Percentiles rank a stretch among this genome's conserved stretches.
These are phyloP conservation scores for Coelopa pilipes DNA, from an alignment of 2,888 invertebrate genomes.

Conservation along the genomic window DNA sequence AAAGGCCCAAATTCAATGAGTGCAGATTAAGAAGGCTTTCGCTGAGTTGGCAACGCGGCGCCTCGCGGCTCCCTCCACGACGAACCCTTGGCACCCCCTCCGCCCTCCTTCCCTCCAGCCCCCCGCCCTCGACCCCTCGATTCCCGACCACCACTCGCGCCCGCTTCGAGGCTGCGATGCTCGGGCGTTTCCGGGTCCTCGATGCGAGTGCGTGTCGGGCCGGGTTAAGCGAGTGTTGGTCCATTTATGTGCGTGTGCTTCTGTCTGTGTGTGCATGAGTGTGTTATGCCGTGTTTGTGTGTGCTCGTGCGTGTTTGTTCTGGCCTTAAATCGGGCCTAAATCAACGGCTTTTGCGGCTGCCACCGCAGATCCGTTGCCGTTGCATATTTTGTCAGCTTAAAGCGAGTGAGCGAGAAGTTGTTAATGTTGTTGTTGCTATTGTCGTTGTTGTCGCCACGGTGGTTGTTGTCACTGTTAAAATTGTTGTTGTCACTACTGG, in stretches of 20 bases:
- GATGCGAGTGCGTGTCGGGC: too few relatives aligned
- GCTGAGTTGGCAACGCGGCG: conserved; percentile 17
- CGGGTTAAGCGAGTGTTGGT: not conserved
- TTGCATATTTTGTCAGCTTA: not conserved
- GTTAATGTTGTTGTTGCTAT: not conserved
- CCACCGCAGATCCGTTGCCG: conserved; percentile 20
- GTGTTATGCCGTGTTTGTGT: conserved; percentile 20
- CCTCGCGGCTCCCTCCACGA: too few relatives aligned
- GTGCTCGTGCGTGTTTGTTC: conserved; percentile 32
- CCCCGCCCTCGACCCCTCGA: not conserved
- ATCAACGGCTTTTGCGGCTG: conserved; percentile 37
- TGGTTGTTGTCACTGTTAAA: not conserved
- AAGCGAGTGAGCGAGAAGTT: not conserved
- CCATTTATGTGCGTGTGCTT: conserved; percentile 1
- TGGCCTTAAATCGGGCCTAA: conserved; percentile 40
- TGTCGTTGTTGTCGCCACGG: not conserved
- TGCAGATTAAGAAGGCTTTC: not conserved
- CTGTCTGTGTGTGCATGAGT: conserved; percentile 28
- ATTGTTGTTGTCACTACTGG: not conserved
- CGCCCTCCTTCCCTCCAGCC: too few relatives aligned
- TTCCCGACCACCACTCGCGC: not conserved
- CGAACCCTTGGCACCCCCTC: too few relatives aligned
- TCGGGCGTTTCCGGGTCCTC: too few relatives aligned
- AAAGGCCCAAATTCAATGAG: too few relatives aligned
- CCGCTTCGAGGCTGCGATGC: too few relatives aligned